These are phyloP conservation scores for Mayetiola destructor DNA, from an alignment of 2,888 invertebrate species.

Conservation along the genomic window DNA sequence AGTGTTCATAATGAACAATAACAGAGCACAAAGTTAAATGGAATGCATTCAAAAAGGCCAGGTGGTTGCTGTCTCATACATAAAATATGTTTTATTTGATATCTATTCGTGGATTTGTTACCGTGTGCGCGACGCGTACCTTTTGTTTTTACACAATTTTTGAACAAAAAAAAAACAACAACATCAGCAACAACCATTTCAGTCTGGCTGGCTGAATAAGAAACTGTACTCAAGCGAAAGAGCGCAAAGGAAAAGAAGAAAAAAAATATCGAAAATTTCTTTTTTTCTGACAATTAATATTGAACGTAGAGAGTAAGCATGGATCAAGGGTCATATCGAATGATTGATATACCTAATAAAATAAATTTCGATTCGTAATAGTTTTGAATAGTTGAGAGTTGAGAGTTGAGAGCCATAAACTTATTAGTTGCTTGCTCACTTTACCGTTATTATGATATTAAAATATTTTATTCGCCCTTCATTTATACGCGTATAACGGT, in stretches of 20 bases:
- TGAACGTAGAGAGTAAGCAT: background rate
- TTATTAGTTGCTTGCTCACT: background rate
- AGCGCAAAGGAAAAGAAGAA: background rate
- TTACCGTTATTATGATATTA: conserved; percentile 7
- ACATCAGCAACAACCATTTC: background rate
- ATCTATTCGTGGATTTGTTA: conserved; percentile 4
- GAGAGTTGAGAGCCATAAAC: too few species aligned
- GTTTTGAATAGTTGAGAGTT: too few species aligned
- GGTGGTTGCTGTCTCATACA: conserved; percentile 20
- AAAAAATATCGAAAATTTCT: background rate
- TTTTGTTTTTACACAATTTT: conserved; percentile 6
- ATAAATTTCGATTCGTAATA: background rate
- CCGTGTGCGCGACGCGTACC: background rate
- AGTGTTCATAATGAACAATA: background rate
- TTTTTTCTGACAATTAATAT: too few species aligned
- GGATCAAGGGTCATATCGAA: background rate
- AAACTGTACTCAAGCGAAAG: too few species aligned
- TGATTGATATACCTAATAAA: conserved; percentile 11
- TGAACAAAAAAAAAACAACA: background rate
- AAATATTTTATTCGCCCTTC: too few species aligned
- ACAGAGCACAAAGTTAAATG: background rate
- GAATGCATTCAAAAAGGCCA: conserved; percentile 16
- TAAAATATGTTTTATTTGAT: conserved; percentile 11
- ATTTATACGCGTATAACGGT: too few species aligned
- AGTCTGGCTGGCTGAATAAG: too few species aligned